These are phyloP conservation scores for Drosophila elegans DNA, from an alignment of 1,140 invertebrate genomes.

Conservation along the genomic window DNA sequence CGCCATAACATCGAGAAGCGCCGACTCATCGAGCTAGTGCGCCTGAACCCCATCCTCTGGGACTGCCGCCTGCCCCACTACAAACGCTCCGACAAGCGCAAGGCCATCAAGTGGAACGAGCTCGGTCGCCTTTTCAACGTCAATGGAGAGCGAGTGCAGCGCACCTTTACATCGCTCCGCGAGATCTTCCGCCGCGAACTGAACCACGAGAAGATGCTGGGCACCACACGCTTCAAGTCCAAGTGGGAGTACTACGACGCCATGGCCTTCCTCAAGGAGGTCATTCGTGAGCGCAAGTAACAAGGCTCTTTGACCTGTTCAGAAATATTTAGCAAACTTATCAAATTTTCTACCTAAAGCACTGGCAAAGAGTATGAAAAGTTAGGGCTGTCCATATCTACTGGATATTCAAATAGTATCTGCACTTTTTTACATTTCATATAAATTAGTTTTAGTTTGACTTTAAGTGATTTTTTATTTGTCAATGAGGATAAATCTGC, in stretches of 20 bases:
- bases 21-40: constrained; percentile 82
- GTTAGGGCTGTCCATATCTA: too few species aligned
- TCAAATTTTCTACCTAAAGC: too few species aligned
- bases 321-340: background rate
- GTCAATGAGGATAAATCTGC: too few species aligned
- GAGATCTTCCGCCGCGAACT: constrained; percentile 80
- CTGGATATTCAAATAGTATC: too few species aligned
- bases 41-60: constrained; percentile 77
- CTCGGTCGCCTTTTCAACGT: constrained; percentile 78
- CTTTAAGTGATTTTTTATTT: too few species aligned
- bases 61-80: constrained; percentile 82
- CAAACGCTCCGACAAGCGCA: constrained; percentile 81
- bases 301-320: background rate
- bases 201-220: constrained; percentile 83
- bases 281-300: constrained; percentile 80
- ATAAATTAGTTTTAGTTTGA: too few species aligned
- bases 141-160: constrained; percentile 77
- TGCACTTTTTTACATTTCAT: too few species aligned
- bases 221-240: constrained; percentile 69
- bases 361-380: too few species aligned
- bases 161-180: constrained; percentile 79
- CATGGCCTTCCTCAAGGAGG: constrained; percentile 80
- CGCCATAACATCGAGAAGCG: constrained; percentile 82
- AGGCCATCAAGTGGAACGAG: constrained; percentile 82
- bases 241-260: constrained; percentile 84